A percentile compares a stretch with the other conserved stretches of the same genome.
These are phyloP conservation scores for Hylia prasina DNA, from an alignment of 2,113 vertebrate species.

Conservation along the genomic window DNA sequence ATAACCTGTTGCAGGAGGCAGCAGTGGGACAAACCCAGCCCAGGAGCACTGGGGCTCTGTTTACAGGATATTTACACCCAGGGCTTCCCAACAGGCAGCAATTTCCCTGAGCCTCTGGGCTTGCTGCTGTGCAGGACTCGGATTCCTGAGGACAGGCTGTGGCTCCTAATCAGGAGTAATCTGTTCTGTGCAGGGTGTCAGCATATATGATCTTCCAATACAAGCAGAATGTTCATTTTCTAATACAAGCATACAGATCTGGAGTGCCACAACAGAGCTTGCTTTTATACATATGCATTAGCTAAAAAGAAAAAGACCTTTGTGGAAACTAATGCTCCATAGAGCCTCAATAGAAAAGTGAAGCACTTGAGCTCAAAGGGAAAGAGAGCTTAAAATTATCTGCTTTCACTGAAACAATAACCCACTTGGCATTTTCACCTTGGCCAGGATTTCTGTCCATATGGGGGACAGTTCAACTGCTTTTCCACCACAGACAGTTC, in stretches of 20 bases:
- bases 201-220: neutral
- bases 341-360: neutral
- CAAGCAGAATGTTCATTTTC: constrained; percentile 20
- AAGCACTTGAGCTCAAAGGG: constrained; percentile 10
- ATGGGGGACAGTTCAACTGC: neutral
- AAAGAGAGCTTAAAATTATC: neutral
- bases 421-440: constrained; percentile 11
- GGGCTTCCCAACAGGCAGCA: fast-evolving
- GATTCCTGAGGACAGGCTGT: neutral
- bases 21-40: neutral
- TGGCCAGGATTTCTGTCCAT: neutral
- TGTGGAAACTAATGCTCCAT: neutral
- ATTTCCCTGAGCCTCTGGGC: neutral
- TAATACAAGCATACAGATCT: neutral
- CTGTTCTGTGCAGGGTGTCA: neutral
- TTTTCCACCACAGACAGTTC: neutral
- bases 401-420: constrained; percentile 19
- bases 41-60: neutral
- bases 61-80: neutral
- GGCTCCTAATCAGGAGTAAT: neutral
- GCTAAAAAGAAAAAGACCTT: neutral
- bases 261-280: neutral
- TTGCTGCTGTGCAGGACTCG: neutral
- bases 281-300: constrained; percentile 19
- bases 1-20: neutral